Conservation (phyloP, 2,113 vertebrate genomes). For the Trematocara unimaculatum region DNA sequence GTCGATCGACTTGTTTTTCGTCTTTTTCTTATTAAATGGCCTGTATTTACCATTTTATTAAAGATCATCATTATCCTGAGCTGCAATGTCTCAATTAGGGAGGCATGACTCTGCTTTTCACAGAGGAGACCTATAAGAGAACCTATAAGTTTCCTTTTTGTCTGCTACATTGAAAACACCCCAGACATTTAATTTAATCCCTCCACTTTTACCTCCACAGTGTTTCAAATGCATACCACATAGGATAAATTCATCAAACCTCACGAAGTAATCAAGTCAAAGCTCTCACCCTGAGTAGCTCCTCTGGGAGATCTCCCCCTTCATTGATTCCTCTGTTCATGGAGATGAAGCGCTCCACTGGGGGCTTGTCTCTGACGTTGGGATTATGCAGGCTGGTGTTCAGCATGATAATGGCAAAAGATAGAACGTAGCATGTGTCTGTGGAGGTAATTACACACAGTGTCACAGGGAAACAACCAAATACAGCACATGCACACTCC, state of each 20-base stretch:
- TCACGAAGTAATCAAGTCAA: conserved; percentile 11
- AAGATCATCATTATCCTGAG: background rate
- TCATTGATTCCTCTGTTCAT: conserved; percentile 99
- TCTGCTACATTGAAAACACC: background rate
- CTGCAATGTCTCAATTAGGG: conserved; percentile 12
- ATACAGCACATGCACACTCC: background rate
- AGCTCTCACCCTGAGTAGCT: conserved; percentile 84
- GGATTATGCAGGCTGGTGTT: conserved; percentile 98
- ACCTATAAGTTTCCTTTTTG: background rate
- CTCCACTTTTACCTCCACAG: background rate
- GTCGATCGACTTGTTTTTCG: background rate
- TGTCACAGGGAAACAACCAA: background rate
- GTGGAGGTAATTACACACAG: conserved; percentile 40
- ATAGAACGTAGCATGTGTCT: conserved; percentile 97
- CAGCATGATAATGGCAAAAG: conserved; percentile 96
- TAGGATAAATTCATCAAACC: background rate
- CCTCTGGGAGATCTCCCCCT: conserved; percentile 95
- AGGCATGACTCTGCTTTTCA: background rate
- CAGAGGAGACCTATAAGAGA: background rate
- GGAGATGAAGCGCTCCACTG: conserved; percentile 95
- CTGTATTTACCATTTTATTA: background rate
- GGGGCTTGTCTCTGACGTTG: conserved; percentile 94
- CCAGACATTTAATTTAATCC: background rate
- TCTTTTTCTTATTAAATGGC: background rate
- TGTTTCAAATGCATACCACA: background rate